Conservation (phyloP, 2,888 invertebrate species). For the Hirtodrosophila histrioides region DNA sequence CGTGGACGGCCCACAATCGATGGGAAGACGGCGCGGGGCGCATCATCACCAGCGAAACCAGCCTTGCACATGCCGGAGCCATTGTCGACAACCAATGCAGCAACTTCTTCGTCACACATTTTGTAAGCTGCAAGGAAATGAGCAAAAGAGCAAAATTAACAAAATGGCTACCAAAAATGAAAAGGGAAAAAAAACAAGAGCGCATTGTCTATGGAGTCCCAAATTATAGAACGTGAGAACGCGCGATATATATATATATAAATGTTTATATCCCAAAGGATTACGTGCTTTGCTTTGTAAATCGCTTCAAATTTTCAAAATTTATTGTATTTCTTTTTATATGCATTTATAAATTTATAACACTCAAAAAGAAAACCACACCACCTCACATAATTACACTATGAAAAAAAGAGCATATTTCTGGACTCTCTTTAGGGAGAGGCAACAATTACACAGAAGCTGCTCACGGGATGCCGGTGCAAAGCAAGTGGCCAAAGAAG, state of each 20-base stretch:
- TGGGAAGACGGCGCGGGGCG: slow-evolving; percentile 95
- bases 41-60: slow-evolving; percentile 95
- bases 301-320: too few species aligned
- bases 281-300: too few species aligned
- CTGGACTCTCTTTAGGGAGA: slow-evolving; percentile 1
- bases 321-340: too few species aligned
- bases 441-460: slow-evolving; percentile 41
- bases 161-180: slow-evolving; percentile 29
- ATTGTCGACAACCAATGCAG: slow-evolving; percentile 95
- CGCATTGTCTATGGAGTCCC: too few species aligned
- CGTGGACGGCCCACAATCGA: slow-evolving; percentile 95
- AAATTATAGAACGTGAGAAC: too few species aligned
- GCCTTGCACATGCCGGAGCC: slow-evolving; percentile 98
- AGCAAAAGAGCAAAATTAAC: slow-evolving; percentile 30
- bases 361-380: too few species aligned
- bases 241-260: too few species aligned
- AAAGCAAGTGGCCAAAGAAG: slow-evolving; percentile 40
- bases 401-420: neutral
- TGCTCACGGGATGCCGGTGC: slow-evolving; percentile 51
- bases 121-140: slow-evolving; percentile 84
- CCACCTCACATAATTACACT: too few species aligned
- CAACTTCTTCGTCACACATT: slow-evolving; percentile 98
- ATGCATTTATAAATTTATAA: too few species aligned
- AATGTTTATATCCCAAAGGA: too few species aligned
- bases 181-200: too few species aligned